phyloP scores from a whole-genome alignment of 2,113 vertebrate genomes.

The Tupaia tana region DNA sequence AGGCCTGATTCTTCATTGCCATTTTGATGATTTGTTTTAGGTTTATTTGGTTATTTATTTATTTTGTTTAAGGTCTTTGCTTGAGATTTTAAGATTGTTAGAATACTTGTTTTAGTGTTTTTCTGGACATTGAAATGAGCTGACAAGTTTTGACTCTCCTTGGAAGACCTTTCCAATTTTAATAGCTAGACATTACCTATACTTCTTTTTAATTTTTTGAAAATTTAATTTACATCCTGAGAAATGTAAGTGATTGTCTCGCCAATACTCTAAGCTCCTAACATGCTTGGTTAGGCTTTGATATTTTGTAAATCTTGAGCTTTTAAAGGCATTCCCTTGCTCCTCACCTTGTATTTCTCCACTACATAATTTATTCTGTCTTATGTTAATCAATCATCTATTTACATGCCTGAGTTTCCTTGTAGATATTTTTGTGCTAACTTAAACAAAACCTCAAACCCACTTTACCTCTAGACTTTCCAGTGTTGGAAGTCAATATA shows the following conservation, averaged over 20 bases:
- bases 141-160: background rate
- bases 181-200: background rate
- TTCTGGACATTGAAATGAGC: background rate
- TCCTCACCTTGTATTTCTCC: background rate
- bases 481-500: background rate
- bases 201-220: background rate
- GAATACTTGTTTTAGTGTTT: background rate
- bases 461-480: background rate
- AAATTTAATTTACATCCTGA: background rate
- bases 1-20: background rate
- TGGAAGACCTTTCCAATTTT: constrained; percentile 8
- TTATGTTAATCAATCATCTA: background rate
- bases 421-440: constrained; percentile 13
- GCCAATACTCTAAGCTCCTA: background rate
- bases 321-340: background rate
- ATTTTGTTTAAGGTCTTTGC: background rate
- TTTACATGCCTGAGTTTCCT: background rate
- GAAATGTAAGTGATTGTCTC: background rate
- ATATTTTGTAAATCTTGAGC: background rate
- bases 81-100: background rate
- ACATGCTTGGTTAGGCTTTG: background rate
- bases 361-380: background rate
- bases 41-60: background rate
- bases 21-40: background rate
- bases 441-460: background rate